These are phyloP conservation scores for Tupaia tana DNA, from an alignment of 2,113 vertebrate genomes.

Conservation along the genomic window DNA sequence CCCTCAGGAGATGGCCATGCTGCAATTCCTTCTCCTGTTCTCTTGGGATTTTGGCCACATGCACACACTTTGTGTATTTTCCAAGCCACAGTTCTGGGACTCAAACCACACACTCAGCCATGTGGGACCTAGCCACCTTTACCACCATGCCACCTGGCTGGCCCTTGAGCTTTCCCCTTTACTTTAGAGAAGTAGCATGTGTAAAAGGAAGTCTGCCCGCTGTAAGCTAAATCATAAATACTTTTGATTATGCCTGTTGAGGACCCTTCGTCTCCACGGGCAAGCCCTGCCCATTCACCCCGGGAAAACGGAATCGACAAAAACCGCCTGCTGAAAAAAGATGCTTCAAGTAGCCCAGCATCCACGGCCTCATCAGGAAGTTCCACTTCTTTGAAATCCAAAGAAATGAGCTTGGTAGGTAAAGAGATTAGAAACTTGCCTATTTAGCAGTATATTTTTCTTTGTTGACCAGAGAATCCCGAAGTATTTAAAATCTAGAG, in stretches of 20 bases:
- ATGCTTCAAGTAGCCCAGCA: constrained; percentile 91
- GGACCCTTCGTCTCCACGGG: constrained; percentile 91
- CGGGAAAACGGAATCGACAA: constrained; percentile 92
- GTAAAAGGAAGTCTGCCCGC: neutral
- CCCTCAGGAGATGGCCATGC: too few species aligned
- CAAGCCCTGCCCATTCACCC: constrained; percentile 91
- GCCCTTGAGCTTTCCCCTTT: neutral
- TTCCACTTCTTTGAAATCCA: constrained; percentile 92
- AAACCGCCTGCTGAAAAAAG: constrained; percentile 90
- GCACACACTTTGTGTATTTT: too few species aligned
- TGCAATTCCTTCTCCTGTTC: too few species aligned
- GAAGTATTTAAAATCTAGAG: neutral
- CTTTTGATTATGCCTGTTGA: constrained; percentile 75
- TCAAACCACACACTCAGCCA: too few species aligned
- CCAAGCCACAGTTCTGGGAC: too few species aligned
- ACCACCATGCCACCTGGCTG: too few species aligned
- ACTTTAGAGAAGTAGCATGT: neutral
- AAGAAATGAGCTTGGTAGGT: constrained; percentile 91
- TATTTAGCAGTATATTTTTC: neutral
- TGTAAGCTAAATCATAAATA: neutral
- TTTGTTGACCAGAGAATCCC: neutral
- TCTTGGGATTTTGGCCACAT: too few species aligned
- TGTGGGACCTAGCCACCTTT: too few species aligned
- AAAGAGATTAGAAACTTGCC: neutral
- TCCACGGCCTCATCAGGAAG: constrained; percentile 92